Base-by-base conservation (phyloP, 1,140 invertebrate species). In the Steinernema feltiae region DNA sequence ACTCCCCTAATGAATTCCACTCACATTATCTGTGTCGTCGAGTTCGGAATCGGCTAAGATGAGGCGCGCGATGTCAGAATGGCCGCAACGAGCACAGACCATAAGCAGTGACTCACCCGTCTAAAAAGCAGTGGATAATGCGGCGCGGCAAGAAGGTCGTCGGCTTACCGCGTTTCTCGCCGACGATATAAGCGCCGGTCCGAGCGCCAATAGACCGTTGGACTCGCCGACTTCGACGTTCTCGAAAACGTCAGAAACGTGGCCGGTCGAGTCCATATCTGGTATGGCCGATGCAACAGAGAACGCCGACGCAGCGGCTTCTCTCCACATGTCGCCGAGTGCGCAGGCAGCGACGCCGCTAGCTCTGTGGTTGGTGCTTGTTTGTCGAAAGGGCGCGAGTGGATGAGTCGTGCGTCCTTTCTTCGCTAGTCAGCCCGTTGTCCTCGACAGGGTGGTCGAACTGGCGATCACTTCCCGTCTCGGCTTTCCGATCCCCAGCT, bases 81-180 rank as follows among this genome's bases (percentile, higher is more conserved):
- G 79, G 30, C 85, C 85, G 72, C 72, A 74, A 63, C 82, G 48
- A 48, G 82, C 79, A 21, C 82, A 85, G 15, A 78, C 79, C 32
- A 85, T 85, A 24, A 85, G 74, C 7, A 86, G 77, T 1, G 84
- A 82, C 77, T 85, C 84, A 3, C 85, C 85, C 30, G 32, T 76
- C 35, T 78, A 32, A 78, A 79, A 80, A 17, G 17, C 46, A 27
- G 24, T 75, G 32, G 30, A 48, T 15, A 21, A 31, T 18, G 32
- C 53, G 24, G 53, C n/a, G n/a, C n/a, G 29, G 24, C n/a, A 15
- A 1, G n/a, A 78, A 30, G 41, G 7, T 7, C 7, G 41, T n/a
- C 7, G 0, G 71, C 70, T 70, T 30, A 74, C 76, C 17, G 72
- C 72, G 32, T 77, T 77, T 48, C 72, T 70, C 30, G 74, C 46